These are phyloP conservation scores for Saguinus imperator DNA, from an alignment of 2,113 vertebrate genomes.

Conservation along the genomic window DNA sequence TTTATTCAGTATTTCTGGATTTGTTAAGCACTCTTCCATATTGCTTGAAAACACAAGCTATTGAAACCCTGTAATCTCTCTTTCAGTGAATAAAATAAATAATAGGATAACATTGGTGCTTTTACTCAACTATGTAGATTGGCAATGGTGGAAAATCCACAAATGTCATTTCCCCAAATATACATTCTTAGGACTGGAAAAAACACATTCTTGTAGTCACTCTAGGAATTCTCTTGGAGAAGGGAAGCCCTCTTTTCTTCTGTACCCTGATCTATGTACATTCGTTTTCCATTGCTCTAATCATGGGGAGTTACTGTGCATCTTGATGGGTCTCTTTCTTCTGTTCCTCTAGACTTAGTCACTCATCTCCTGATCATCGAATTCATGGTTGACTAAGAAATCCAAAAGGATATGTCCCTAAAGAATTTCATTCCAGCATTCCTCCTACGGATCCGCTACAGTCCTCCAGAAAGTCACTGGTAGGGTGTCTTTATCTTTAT, in stretches of 20 bases:
- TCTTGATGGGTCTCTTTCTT: neutral
- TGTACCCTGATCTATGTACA: neutral
- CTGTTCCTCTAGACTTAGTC: neutral
- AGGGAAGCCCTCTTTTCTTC: neutral
- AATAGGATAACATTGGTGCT: slow-evolving; percentile 21
- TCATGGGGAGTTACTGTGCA: neutral
- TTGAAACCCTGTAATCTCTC: neutral
- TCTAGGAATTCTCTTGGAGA: neutral
- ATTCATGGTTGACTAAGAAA: neutral
- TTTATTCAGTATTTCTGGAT: neutral
- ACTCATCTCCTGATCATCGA: neutral
- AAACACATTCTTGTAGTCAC: neutral
- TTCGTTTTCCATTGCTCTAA: neutral
- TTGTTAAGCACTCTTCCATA: neutral
- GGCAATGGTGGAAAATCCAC: neutral
- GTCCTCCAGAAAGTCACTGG: neutral
- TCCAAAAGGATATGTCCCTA: neutral
- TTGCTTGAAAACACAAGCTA: neutral
- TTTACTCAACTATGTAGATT: neutral
- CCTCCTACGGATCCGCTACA: neutral
- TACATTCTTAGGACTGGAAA: neutral
- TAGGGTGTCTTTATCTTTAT: neutral
- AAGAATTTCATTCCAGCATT: neutral
- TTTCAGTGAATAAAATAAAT: neutral
- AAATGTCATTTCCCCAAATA: neutral